A percentile compares a stretch with the other conserved stretches of the same genome.
Conservation (phyloP, 2,888 invertebrate species). For the Eurytoma californica region DNA sequence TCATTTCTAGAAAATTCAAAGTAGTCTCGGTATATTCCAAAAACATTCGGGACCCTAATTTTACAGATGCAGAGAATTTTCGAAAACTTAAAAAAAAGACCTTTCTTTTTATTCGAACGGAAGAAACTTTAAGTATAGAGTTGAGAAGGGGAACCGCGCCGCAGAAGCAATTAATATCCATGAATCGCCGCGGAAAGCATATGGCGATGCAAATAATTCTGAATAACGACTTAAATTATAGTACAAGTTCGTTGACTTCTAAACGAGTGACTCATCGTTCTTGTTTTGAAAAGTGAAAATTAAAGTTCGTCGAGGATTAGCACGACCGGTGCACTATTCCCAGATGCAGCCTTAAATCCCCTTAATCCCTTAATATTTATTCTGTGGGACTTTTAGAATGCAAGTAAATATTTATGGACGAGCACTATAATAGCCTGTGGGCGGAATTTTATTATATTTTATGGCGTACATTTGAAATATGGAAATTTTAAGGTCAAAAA, state of each 20-base stretch:
- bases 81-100: neutral
- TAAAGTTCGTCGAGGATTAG: neutral
- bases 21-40: conserved; percentile 14
- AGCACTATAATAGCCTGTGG: too few species aligned
- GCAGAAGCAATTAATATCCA: too few species aligned
- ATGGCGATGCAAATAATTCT: too few species aligned
- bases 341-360: neutral
- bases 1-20: conserved; percentile 21
- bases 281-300: conserved; percentile 39
- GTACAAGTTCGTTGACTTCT: conserved; percentile 32
- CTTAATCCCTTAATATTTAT: neutral
- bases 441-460: too few species aligned
- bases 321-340: neutral
- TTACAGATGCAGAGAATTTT: neutral
- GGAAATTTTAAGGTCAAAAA: too few species aligned
- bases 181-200: too few species aligned
- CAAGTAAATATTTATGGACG: neutral
- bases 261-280: conserved; percentile 30
- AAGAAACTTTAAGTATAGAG: too few species aligned
- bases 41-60: neutral
- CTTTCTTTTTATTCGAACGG: too few species aligned
- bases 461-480: too few species aligned
- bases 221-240: too few species aligned
- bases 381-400: neutral
- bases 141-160: too few species aligned